A percentile compares a stretch with the other conserved stretches of the same genome.
Conservation (phyloP, 2,113 vertebrate genomes). For the Chaenocephalus aceratus region DNA sequence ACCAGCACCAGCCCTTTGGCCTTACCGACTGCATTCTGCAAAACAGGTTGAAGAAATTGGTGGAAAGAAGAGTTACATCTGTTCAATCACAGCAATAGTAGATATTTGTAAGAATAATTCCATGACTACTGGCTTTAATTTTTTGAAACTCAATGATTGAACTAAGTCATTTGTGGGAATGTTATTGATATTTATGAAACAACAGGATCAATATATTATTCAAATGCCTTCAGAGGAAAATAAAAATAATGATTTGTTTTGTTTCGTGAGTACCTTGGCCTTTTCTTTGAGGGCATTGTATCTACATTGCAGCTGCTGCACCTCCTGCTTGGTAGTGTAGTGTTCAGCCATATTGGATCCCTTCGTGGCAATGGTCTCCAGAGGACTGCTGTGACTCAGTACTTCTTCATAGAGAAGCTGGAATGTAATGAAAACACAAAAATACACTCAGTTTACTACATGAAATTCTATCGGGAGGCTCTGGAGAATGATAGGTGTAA, state of each 20-base stretch:
- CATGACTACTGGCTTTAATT: neutral
- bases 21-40: slow-evolving; percentile 89
- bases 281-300: slow-evolving; percentile 89
- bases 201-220: slow-evolving; percentile 23
- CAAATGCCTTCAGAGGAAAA: slow-evolving; percentile 22
- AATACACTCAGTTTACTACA: slow-evolving; percentile 13
- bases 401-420: slow-evolving; percentile 96
- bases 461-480: neutral
- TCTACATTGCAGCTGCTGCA: slow-evolving; percentile 91
- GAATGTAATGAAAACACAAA: slow-evolving; percentile 45
- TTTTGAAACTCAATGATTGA: neutral
- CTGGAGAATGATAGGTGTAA: neutral
- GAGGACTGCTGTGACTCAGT: slow-evolving; percentile 89
- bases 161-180: neutral
- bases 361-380: slow-evolving; percentile 94
- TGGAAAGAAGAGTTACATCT: neutral
- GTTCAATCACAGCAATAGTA: neutral
- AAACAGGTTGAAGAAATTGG: slow-evolving; percentile 26
- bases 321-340: slow-evolving; percentile 90
- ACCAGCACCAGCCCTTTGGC: slow-evolving; percentile 89
- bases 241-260: neutral
- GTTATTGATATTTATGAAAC: slow-evolving; percentile 14
- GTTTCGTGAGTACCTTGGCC: slow-evolving; percentile 85
- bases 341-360: slow-evolving; percentile 92
- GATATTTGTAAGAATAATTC: neutral